Base-by-base conservation (phyloP, 37 sponge, comb jelly and placozoan species). In the Chondrosia reniformis region DNA sequence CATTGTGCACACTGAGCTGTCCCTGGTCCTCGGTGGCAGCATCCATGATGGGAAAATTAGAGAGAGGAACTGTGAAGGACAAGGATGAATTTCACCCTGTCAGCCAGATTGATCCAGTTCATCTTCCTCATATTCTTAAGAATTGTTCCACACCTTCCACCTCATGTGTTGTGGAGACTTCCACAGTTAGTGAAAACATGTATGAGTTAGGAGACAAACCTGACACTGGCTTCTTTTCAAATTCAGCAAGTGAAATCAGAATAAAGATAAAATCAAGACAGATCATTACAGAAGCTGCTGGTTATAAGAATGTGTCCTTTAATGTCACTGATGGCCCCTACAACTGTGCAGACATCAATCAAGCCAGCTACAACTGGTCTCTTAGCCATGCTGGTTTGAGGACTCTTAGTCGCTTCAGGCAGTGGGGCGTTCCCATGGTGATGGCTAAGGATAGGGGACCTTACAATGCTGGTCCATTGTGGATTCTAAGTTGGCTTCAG, bases 371-470 rank as follows among this genome's bases (percentile, higher is more conserved):
- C 41, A 69, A 82, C 19, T 88, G 86, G 84, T 84, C 83, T 19
- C 15, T 69, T 3, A 64, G 40, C 3, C n/a, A 36, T 38, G 41
- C 89, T 52, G 81, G 45, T 36, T 22, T 37, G 22, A 40, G 49
- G 22, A 82, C 89, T 17, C 34, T 79, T n/a, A 28, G 76, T 1
- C 67, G 93, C 8, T 89, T 54, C 65, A 57, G 32, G 15, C 36
- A 52, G 15, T 78, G 63, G 25, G 93, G 93, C n/a, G 86, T 76
- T 0, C 86, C 80, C 3, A 73, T 85, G 73, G 81, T 85, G 10
- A 84, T 92, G 85, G 93, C 85, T 0, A 75, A 84, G 42, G 93
- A 92, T 55, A 63, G 66, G 63, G 93, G 93, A 0, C 90, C 94
- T 3, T 84, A 76, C 43, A 84, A 92, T 63, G 81, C 41, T 22